Evolutionary conservation across 2,113 vertebrate species (phyloP).

Genomic region (Bubalus kerabau): DNA sequence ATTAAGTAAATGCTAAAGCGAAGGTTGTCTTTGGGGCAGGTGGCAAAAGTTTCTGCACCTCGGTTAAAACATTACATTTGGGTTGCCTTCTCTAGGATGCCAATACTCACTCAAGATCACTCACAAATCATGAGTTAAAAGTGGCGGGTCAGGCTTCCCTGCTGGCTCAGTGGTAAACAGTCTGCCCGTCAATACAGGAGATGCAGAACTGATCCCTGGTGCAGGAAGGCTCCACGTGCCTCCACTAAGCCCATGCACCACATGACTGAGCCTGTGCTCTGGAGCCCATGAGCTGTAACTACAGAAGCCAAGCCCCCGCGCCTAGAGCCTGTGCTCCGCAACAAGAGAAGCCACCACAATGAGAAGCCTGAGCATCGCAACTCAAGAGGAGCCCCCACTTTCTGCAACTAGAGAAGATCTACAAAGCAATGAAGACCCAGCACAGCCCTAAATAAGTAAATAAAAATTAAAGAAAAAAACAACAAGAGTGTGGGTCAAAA

Average conservation of each 20-base stretch:
- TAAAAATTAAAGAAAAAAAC: neutral
- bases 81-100: neutral
- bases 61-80: neutral
- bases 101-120: neutral
- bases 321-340: neutral
- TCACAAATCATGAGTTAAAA: neutral
- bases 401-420: neutral
- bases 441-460: neutral
- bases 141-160: neutral
- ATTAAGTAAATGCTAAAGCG: neutral
- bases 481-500: neutral
- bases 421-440: neutral
- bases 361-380: neutral
- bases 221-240: neutral
- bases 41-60: neutral
- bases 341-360: neutral
- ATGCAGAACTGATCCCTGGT: neutral
- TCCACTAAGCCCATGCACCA: fast-evolving
- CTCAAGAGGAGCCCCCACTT: neutral
- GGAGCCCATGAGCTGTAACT: neutral
- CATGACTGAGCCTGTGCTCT: neutral
- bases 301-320: fast-evolving
- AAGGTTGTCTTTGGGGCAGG: neutral
- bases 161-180: neutral
- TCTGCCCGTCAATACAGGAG: neutral